These are phyloP conservation scores for Chloroceryle amazona DNA, from an alignment of 2,797 vertebrate species.

Conservation along the genomic window DNA sequence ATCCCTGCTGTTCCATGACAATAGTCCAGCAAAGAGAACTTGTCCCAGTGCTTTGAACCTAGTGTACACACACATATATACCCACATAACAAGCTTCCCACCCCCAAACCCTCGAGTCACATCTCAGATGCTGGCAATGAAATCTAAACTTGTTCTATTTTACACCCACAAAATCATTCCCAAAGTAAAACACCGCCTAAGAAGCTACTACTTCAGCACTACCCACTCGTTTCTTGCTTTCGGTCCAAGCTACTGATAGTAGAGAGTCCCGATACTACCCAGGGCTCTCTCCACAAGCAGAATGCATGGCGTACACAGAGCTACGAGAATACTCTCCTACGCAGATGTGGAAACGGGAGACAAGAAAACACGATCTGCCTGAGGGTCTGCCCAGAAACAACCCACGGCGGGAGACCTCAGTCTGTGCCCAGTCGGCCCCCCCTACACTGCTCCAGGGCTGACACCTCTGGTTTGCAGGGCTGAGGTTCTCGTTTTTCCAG, in stretches of 20 bases:
- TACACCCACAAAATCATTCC: background rate
- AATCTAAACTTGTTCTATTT: background rate
- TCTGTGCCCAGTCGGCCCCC: background rate
- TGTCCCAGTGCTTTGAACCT: background rate
- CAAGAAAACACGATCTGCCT: background rate
- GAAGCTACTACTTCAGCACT: background rate
- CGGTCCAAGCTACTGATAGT: background rate
- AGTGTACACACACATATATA: background rate
- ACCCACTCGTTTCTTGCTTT: background rate
- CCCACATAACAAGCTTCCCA: too few species aligned
- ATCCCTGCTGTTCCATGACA: conserved; percentile 34
- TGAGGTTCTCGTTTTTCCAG: background rate
- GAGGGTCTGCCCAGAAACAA: background rate
- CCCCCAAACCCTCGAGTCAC: background rate
- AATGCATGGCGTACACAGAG: background rate
- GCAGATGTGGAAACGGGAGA: background rate
- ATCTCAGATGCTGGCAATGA: background rate
- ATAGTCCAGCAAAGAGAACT: background rate
- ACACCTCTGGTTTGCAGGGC: background rate
- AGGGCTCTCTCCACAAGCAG: background rate
- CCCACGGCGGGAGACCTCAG: background rate
- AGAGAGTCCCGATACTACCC: fast-evolving
- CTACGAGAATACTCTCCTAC: background rate
- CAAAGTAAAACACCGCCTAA: background rate
- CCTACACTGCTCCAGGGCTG: background rate